phyloP scores from a whole-genome alignment of 1,140 invertebrate genomes.

The Drosophila yakuba region DNA sequence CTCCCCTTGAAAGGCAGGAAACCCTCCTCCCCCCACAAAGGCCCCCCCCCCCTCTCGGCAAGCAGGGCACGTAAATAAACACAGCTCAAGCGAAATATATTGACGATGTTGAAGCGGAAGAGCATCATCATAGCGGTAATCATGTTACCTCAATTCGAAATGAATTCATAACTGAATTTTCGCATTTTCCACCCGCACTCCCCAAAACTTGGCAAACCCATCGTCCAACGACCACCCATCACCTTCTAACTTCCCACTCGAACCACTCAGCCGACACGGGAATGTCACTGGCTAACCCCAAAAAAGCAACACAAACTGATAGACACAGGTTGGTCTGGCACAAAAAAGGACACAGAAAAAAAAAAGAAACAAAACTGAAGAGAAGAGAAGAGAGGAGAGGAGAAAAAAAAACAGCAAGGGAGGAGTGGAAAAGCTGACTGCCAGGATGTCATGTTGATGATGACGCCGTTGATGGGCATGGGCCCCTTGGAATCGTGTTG shows the following conservation, averaged over 20 bases:
- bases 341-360: background rate
- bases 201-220: background rate
- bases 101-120: slow-evolving; percentile 80
- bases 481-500: slow-evolving; percentile 24
- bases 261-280: slow-evolving; percentile 34
- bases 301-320: slow-evolving; percentile 46
- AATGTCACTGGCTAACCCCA: slow-evolving; percentile 52
- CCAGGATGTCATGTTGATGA: slow-evolving; percentile 53
- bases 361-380: background rate
- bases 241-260: background rate
- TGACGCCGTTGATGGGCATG: slow-evolving; percentile 39
- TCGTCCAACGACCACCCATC: background rate
- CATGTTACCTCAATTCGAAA: slow-evolving; percentile 84
- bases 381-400: too few species aligned
- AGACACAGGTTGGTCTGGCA: slow-evolving; percentile 20
- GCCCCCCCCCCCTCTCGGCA: background rate
- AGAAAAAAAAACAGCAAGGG: background rate
- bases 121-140: slow-evolving; percentile 84
- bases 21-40: background rate
- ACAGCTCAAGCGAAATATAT: slow-evolving; percentile 81
- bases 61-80: slow-evolving; percentile 74
- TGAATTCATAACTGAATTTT: slow-evolving; percentile 85
- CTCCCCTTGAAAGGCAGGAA: background rate
- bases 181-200: slow-evolving; percentile 50
- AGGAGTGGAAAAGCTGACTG: slow-evolving; percentile 21